phyloP scores from a whole-genome alignment of 2,888 invertebrate species.

The Agrochola litura region DNA sequence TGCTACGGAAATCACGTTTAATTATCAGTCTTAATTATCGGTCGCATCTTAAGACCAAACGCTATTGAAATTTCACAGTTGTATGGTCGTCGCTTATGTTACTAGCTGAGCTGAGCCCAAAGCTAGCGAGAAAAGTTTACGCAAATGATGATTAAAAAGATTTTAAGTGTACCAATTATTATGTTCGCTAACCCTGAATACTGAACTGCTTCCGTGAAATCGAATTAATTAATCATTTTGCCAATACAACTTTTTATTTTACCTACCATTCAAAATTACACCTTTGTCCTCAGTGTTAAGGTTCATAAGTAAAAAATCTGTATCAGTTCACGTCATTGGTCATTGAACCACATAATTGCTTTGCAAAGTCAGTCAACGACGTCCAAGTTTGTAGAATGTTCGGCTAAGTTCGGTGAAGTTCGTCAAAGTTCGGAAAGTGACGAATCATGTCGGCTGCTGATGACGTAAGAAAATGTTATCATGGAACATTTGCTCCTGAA shows the following conservation, averaged over 20 bases:
- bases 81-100: background rate
- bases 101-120: no score
- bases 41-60: background rate
- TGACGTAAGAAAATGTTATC: constrained; percentile 46
- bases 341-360: constrained; percentile 70
- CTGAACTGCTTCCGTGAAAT: constrained; percentile 18
- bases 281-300: constrained; percentile 35
- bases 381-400: constrained; percentile 64
- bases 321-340: constrained; percentile 56
- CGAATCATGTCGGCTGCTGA: constrained; percentile 58
- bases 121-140: background rate
- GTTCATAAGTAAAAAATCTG: constrained; percentile 13
- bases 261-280: constrained; percentile 21
- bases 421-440: constrained; percentile 60
- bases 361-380: constrained; percentile 61
- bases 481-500: constrained; percentile 38
- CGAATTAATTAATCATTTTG: constrained; percentile 57
- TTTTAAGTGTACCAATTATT: background rate
- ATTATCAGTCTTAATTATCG: background rate
- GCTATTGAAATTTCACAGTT: background rate
- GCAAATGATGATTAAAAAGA: background rate
- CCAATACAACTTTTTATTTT: constrained; percentile 51
- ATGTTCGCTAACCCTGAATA: background rate
- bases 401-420: constrained; percentile 54
- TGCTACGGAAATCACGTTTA: background rate